These are phyloP conservation scores for Thysanoteuthis rhombus DNA, from an alignment of 2,888 invertebrate species.

Conservation along the genomic window DNA sequence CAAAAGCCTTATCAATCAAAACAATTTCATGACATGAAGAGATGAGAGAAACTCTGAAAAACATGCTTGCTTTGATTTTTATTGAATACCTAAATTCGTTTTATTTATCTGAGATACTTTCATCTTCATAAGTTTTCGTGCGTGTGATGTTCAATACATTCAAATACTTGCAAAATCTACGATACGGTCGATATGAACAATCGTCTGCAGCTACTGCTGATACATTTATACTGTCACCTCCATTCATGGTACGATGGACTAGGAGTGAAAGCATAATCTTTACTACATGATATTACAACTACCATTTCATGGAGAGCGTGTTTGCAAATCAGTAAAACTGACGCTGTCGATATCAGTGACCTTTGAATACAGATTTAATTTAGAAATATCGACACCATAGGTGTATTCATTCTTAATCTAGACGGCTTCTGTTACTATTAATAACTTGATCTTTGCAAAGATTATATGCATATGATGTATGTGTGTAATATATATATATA, in stretches of 20 bases:
- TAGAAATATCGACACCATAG: background rate
- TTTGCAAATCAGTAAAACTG: background rate
- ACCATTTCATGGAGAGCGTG: background rate
- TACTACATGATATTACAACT: background rate
- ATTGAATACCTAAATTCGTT: too few relatives aligned
- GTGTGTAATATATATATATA: background rate
- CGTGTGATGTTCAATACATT: too few relatives aligned
- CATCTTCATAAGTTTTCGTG: too few relatives aligned
- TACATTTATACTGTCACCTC: background rate
- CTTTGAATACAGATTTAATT: background rate
- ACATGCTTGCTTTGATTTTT: background rate
- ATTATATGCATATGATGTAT: background rate
- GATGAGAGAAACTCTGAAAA: background rate
- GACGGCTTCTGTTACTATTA: background rate
- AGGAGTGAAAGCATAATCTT: too few relatives aligned
- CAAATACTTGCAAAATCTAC: too few relatives aligned
- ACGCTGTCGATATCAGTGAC: background rate
- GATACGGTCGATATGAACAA: too few relatives aligned
- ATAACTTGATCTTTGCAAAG: background rate
- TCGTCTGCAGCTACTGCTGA: background rate
- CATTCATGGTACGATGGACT: background rate
- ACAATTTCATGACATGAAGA: background rate
- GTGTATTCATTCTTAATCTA: background rate
- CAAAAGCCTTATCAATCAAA: background rate
- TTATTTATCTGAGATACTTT: too few relatives aligned